Base-by-base conservation (phyloP, 92 coral and sea anemone species). In the Epizoanthus illoricatus region DNA sequence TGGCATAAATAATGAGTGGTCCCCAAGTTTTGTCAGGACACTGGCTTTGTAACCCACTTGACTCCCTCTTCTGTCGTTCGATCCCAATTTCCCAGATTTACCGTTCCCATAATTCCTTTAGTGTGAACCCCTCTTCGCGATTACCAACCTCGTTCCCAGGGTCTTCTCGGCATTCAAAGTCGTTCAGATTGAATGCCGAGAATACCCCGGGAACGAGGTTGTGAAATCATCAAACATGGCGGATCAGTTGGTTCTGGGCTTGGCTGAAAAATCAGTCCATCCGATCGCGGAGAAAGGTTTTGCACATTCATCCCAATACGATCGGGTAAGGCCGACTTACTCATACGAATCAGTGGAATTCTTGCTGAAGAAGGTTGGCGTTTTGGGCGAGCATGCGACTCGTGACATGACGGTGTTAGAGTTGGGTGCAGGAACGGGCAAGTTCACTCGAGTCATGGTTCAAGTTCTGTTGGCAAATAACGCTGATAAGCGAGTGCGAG, bases 401-500 rank as follows among this genome's bases (percentile, higher is more conserved):
- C 70, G n/a, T 4, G 70, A 71, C 4, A 21, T 86, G 49, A 89
- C 69, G 7, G 80, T 91, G 20, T 75, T 91, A 41, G 94, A 91
- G 61, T 89, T 91, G 6, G 94, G 94, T 55, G 91, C 90, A 33
- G 92, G 94, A 13, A 91, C 94, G 36, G 94, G 94, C 4, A 79
- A 88, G 85, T 91, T 91, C 79, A 91, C 94, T 19, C 81, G 92
- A 9, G 87, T 84, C 7, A 86, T 91, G 94, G 45, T 61, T 56
- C 90, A 84, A 3, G 92, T 91, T 24, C 61, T 88, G 36, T 56
- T 58, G 11, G 57, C 75, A 69, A 66, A 84, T 33, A 39, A 28
- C 16, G 71, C 69, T 9, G 42, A 63, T 79, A 73, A 57, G 62
- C 75, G 80, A 16, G 86, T 85, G 4, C 94, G 68, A 18, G 49